phyloP scores from a whole-genome alignment of 2,888 invertebrate genomes.

The Hanleya hanleyi region DNA sequence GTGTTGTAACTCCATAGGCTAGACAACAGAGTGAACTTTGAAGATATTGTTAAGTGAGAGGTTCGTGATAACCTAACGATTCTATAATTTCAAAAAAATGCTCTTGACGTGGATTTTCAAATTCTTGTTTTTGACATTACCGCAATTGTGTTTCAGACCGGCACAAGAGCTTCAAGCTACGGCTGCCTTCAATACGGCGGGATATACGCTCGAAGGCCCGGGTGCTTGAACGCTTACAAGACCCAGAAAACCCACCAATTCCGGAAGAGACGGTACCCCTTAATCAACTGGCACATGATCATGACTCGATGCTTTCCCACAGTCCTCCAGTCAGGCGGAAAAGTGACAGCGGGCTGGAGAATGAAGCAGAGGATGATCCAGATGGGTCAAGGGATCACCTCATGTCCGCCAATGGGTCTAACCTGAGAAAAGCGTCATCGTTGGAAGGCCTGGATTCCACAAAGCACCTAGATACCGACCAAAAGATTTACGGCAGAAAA shows the following conservation, averaged over 20 bases:
- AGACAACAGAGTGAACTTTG: too few species aligned
- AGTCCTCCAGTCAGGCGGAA: slow-evolving; percentile 11
- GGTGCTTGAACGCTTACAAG: slow-evolving; percentile 40
- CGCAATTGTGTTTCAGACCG: slow-evolving; percentile 66
- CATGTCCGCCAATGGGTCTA: neutral
- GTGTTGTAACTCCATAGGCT: too few species aligned
- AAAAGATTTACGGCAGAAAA: neutral
- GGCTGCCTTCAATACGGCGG: slow-evolving; percentile 69
- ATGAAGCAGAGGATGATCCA: neutral
- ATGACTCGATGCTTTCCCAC: slow-evolving; percentile 15
- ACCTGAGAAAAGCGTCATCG: slow-evolving; percentile 48
- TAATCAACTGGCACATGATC: slow-evolving; percentile 48
- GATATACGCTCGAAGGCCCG: slow-evolving; percentile 57
- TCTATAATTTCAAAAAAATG: too few species aligned
- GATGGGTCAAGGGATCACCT: neutral
- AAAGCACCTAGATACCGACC: slow-evolving; percentile 7
- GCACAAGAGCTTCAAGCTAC: slow-evolving; percentile 68
- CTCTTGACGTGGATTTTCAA: too few species aligned
- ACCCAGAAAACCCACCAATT: slow-evolving; percentile 61
- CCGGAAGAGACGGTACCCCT: slow-evolving; percentile 55
- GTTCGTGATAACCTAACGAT: too few species aligned
- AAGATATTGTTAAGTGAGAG: too few species aligned
- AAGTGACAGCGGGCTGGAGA: slow-evolving; percentile 1
- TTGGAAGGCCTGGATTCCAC: slow-evolving; percentile 40
- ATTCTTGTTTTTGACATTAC: too few species aligned